Base-by-base conservation (phyloP, 2,113 vertebrate genomes). In the Myotis davidii region DNA sequence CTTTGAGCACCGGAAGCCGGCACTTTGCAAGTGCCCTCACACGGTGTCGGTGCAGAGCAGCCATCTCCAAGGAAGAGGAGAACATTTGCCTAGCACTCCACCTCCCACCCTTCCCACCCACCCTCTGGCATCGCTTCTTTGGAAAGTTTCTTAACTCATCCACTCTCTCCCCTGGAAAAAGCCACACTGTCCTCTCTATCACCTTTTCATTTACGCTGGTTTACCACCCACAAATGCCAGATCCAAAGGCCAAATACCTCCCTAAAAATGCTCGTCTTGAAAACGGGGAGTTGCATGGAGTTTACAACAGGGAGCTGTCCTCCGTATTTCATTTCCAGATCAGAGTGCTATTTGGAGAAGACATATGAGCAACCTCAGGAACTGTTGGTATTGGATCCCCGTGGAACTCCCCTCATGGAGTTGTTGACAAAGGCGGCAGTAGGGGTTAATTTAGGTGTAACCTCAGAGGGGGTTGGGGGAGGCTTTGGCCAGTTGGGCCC, bases 401-500 rank as follows among this genome's bases (percentile, higher is more conserved):
- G 4, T 0, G 32, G 37, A 88, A 25, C 20, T 90, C 52, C 90
- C 39, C 48, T 50, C 70, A 79, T 92, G 59, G 85, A 84, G 85
- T 89, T 64, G 70, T 56, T 92, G 86, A 82, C 89, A 81, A 93
- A 93, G 39, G 13, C 5, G 39, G 37, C 37, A 84, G 72, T 84
- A 78, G 86, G 42, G 91, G 67, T n/a, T 42, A 61, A 70, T 76
- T 37, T 65, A n/a, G n/a, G 6, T 17, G 1, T 73, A 42, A 82
- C 74, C 29, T n/a, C n/a, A n/a, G n/a, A n/a, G n/a, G n/a, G 67
- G 29, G 14, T 1, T 2, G 6, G 23, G 18, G 17, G 29, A 27
- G 21, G 21, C 23, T 45, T 56, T 74, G 64, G 64, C 39, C 72
- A 83, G 69, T 48, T 12, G 54, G 77, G 54, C 70, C 9, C 34